Evolutionary conservation across 1,140 invertebrate species (phyloP).

Genomic region (Agrypnia vestita): DNA sequence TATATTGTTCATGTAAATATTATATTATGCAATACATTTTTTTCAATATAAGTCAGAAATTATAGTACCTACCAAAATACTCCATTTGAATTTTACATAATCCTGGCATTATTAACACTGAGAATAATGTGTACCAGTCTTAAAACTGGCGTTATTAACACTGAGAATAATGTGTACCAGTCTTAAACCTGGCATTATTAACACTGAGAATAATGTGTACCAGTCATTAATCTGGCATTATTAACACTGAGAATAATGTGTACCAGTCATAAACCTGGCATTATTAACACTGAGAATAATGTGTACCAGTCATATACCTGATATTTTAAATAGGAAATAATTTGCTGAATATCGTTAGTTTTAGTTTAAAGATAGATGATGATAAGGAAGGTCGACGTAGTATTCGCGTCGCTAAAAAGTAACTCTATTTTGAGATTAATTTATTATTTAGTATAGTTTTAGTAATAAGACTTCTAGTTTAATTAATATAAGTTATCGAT

Average conservation of each 20-base stretch:
- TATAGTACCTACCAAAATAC: slow-evolving; percentile 43
- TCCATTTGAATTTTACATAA: slow-evolving; percentile 5
- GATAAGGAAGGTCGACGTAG: slow-evolving; percentile 53
- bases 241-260: slow-evolving; percentile 24
- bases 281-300: slow-evolving; percentile 20
- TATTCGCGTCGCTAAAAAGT: slow-evolving; percentile 56
- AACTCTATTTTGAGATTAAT: slow-evolving; percentile 61
- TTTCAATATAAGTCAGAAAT: slow-evolving; percentile 30
- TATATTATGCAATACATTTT: neutral
- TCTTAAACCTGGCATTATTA: slow-evolving; percentile 27
- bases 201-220: slow-evolving; percentile 21
- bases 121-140: neutral
- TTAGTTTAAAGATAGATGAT: neutral
- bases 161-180: neutral
- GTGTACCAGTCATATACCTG: slow-evolving; percentile 44
- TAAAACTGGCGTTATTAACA: neutral
- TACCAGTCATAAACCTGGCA: slow-evolving; percentile 36
- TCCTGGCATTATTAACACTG: slow-evolving; percentile 1
- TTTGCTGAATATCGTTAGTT: slow-evolving; percentile 12
- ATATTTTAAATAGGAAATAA: slow-evolving; percentile 40
- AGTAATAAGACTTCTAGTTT: neutral
- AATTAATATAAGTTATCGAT: neutral
- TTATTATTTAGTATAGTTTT: slow-evolving; percentile 40
- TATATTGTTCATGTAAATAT: slow-evolving; percentile 17
- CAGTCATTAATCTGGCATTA: slow-evolving; percentile 37